Base-by-base conservation (phyloP, 2,113 vertebrate species). In the Balaeniceps rex region DNA sequence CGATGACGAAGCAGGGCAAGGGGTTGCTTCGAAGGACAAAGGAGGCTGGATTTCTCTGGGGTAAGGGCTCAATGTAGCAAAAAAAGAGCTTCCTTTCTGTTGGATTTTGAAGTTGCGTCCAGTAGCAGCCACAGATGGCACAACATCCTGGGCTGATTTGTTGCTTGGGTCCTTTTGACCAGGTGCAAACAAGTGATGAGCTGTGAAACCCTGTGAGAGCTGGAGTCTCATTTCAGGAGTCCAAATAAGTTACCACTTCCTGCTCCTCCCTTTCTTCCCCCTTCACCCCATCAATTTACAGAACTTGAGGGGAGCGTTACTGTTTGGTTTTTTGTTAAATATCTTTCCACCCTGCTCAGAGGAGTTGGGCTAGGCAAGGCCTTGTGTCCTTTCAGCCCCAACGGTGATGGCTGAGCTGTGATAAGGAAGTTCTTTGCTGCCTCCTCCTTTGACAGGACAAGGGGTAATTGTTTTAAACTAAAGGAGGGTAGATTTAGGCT, bases 241-340 rank as follows among this genome's bases (percentile, higher is more conserved):
- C 87, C 58, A 93, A 76, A 72, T 89, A 72, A 83, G 21, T 94
- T 88, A 93, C 88, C 87, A 72, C 84, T 94, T 96, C 91, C 89
- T 88, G 89, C 78, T 91, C 88, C 87, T 94, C 78, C 87, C 44
- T 91, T 78, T 94, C 44, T 85, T 85, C 36, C 77, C 88, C 61
- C 61, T 72, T 60, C 33, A 61, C 60, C n/a, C 25, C 46, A 34
- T n/a, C 4, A 11, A 49, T 88, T 84, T 81, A 31, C 12, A 54
- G 38, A 46, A 47, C 68, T 78, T 66, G 15, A 90, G 69, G 75
- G 22, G 6, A 51, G 47, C 51, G 47, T 82, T 87, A 31, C 60
- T 78, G 31, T 81, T 93, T 22, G 25, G 46, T 22, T n/a, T 51
- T 51, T 58, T 66, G 55, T 33, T 5, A 10, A 44, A 44, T 34